Conservation (phyloP, 2,888 invertebrate species). For the Ommatoiulus sabulosus region DNA sequence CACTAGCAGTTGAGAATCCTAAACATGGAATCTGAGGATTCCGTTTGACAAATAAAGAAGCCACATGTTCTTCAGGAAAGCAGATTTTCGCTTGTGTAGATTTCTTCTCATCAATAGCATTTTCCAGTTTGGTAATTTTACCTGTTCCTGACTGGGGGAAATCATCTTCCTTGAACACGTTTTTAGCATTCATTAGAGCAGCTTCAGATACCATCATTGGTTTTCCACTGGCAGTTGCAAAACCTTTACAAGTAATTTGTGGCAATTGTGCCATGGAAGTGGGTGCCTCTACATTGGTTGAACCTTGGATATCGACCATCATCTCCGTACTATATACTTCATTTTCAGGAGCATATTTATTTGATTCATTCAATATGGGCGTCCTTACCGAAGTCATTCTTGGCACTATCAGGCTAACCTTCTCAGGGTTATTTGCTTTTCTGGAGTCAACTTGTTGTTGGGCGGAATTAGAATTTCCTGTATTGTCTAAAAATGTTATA, state of each 20-base stretch:
- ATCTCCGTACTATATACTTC: too few relatives aligned
- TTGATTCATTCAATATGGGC: background rate
- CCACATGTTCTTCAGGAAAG: background rate
- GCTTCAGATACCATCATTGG: constrained; percentile 65
- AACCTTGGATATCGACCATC: too few relatives aligned
- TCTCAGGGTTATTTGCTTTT: background rate
- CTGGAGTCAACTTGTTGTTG: background rate
- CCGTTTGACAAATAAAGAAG: background rate
- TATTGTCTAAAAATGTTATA: background rate
- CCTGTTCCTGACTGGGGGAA: background rate
- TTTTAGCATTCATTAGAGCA: constrained; percentile 52
- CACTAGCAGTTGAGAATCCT: constrained; percentile 60
- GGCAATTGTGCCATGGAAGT: background rate
- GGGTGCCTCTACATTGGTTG: background rate
- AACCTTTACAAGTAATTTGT: constrained; percentile 62
- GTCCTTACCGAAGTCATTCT: background rate
- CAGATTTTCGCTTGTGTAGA: too few relatives aligned
- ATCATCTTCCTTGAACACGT: constrained; percentile 50
- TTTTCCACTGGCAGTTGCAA: constrained; percentile 68
- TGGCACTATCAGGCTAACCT: background rate
- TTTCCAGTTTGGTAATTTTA: background rate
- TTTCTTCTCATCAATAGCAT: background rate
- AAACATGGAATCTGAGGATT: background rate
- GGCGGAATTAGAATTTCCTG: background rate
- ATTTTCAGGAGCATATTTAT: background rate